Conservation (phyloP, 2,113 vertebrate species). For the Sinocyclocheilus rhinocerous region DNA sequence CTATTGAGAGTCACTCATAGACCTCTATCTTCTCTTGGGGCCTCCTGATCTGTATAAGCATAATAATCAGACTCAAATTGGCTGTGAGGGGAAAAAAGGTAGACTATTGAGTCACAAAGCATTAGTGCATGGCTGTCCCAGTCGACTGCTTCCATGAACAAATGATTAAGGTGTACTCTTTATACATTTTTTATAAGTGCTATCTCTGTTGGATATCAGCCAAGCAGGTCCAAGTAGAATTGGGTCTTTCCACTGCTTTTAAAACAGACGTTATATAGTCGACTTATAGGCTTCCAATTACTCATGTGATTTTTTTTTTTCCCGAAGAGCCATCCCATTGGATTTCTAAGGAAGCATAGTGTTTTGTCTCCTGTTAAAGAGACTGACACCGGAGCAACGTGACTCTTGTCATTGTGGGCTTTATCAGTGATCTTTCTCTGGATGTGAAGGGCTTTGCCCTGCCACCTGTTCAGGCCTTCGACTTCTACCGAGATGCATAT, state of each 20-base stretch:
- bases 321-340: constrained; percentile 24
- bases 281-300: constrained; percentile 49
- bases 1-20: constrained; percentile 17
- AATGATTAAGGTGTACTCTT: constrained; percentile 74
- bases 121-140: constrained; percentile 66
- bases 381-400: constrained; percentile 54
- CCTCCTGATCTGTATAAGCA: constrained; percentile 51
- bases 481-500: constrained; percentile 41
- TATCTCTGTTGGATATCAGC: constrained; percentile 73
- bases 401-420: constrained; percentile 60
- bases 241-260: constrained; percentile 61
- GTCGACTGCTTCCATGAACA: constrained; percentile 66
- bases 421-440: constrained; percentile 63
- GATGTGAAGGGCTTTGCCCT: constrained; percentile 61
- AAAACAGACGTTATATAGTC: constrained; percentile 56
- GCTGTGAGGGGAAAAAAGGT: constrained; percentile 61
- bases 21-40: constrained; percentile 41
- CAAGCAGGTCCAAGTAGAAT: constrained; percentile 64
- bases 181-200: constrained; percentile 77
- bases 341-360: constrained; percentile 49
- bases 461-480: constrained; percentile 60
- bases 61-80: constrained; percentile 63
- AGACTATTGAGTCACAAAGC: constrained; percentile 68
- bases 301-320: constrained; percentile 46
- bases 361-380: constrained; percentile 55